Evolutionary conservation across 2,888 invertebrate genomes (phyloP).

Genomic region (Melipona bicolor): DNA sequence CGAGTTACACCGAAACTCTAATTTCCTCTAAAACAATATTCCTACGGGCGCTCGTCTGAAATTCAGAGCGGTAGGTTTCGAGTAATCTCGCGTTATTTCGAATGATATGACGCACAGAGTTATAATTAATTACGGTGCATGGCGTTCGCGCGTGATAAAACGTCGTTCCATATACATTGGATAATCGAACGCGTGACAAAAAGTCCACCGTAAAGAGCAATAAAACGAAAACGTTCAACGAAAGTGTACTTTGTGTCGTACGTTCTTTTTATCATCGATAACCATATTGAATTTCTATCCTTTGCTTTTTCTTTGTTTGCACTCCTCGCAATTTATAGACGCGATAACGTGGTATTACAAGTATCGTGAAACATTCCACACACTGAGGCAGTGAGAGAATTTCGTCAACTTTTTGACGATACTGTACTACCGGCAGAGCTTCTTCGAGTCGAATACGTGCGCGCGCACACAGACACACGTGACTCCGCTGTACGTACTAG

Average conservation of each 20-base stretch:
- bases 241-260: neutral
- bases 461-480: neutral
- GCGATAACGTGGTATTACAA: neutral
- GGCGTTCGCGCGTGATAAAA: slow-evolving; percentile 43
- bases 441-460: slow-evolving; percentile 31
- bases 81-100: slow-evolving; percentile 35
- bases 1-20: slow-evolving; percentile 1
- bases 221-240: slow-evolving; percentile 1
- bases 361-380: slow-evolving; percentile 22
- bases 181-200: slow-evolving; percentile 31
- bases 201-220: neutral
- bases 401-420: slow-evolving; percentile 43
- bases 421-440: slow-evolving; percentile 42
- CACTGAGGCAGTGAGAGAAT: slow-evolving; percentile 10
- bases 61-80: slow-evolving; percentile 22
- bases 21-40: neutral
- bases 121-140: slow-evolving; percentile 43
- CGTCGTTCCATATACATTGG: neutral
- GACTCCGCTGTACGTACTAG: neutral
- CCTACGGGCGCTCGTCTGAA: slow-evolving; percentile 21
- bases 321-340: neutral
- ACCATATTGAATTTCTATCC: neutral
- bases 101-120: slow-evolving; percentile 26
- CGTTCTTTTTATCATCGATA: slow-evolving; percentile 14
- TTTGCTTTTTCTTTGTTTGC: neutral